A percentile compares a stretch with the other conserved stretches of the same genome.
These are phyloP conservation scores for Eulemur mongoz DNA, from an alignment of 2,797 vertebrate species.

Conservation along the genomic window DNA sequence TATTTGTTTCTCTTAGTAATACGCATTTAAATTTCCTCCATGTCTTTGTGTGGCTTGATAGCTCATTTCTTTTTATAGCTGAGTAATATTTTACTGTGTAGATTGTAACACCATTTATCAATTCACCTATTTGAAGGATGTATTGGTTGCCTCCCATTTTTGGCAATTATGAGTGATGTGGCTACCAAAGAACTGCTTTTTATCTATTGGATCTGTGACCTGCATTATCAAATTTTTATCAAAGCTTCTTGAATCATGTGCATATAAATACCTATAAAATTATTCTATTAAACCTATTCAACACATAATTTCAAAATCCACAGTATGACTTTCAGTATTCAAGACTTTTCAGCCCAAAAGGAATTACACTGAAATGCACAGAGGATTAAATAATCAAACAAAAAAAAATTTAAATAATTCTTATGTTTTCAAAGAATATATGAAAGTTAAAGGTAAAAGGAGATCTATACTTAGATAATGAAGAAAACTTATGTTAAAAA, in stretches of 20 bases:
- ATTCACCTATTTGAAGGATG: background rate
- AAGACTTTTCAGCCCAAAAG: background rate
- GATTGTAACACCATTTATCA: background rate
- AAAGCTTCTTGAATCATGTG: background rate
- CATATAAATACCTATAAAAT: background rate
- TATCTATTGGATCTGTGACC: background rate
- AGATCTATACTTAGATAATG: background rate
- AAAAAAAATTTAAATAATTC: background rate
- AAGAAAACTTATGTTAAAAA: background rate
- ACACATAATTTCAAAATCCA: background rate
- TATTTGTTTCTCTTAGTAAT: background rate
- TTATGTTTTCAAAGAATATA: background rate
- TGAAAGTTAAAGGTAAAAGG: background rate
- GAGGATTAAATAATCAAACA: background rate
- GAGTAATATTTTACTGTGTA: background rate
- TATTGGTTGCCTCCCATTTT: background rate
- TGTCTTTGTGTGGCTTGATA: background rate
- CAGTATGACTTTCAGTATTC: background rate
- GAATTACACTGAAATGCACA: background rate
- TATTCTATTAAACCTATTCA: background rate
- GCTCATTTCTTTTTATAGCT: background rate
- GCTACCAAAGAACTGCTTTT: background rate
- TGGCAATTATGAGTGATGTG: background rate
- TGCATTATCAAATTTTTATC: background rate
- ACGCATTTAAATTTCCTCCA: background rate